Percentiles rank a stretch among this genome's conserved stretches.
Evolutionary conservation across 2,797 vertebrate species (phyloP).

Genomic region (Serranus cabrilla): DNA sequence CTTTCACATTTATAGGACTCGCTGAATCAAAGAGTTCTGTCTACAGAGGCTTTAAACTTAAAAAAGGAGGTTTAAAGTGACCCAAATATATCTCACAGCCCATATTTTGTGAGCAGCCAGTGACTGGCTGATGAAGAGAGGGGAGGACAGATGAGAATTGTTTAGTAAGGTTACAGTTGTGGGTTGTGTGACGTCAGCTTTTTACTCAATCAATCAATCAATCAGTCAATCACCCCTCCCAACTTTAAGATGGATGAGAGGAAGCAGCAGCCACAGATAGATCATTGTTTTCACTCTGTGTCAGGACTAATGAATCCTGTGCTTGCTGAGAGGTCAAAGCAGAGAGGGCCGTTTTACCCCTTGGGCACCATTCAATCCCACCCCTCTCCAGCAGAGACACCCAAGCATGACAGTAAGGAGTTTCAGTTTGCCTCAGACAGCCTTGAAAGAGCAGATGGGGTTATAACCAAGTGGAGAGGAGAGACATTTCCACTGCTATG

Average conservation of each 20-base stretch:
- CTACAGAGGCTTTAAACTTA: background rate
- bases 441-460: slow-evolving; percentile 72
- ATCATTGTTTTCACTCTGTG: slow-evolving; percentile 70
- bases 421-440: slow-evolving; percentile 51
- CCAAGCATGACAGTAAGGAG: slow-evolving; percentile 69
- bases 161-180: slow-evolving; percentile 39
- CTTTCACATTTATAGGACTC: too few species aligned
- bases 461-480: slow-evolving; percentile 42
- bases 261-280: slow-evolving; percentile 71
- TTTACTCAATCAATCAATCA: slow-evolving; percentile 40
- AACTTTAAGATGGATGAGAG: slow-evolving; percentile 71
- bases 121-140: background rate
- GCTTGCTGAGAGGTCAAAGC: slow-evolving; percentile 67
- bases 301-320: slow-evolving; percentile 65
- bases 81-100: background rate
- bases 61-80: background rate
- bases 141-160: slow-evolving; percentile 27
- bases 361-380: slow-evolving; percentile 46
- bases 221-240: slow-evolving; percentile 39
- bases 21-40: background rate
- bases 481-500: slow-evolving; percentile 18
- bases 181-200: slow-evolving; percentile 34
- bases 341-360: slow-evolving; percentile 54
- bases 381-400: slow-evolving; percentile 41
- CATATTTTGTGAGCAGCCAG: background rate